Evolutionary conservation across 2,797 vertebrate genomes (phyloP).

Genomic region (Vireo griseus): DNA sequence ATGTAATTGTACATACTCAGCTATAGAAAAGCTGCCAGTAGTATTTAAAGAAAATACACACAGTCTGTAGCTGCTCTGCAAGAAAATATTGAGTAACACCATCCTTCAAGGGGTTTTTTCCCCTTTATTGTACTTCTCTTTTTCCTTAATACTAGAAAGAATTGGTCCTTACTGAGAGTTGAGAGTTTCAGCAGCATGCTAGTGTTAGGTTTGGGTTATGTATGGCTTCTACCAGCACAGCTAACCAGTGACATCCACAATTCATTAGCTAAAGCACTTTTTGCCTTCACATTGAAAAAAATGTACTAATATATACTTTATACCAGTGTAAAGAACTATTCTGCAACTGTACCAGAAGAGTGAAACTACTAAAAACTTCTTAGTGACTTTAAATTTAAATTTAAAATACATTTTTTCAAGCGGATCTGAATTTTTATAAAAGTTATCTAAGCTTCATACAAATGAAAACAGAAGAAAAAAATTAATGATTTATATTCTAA

Average conservation of each 20-base stretch:
- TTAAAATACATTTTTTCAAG: background rate
- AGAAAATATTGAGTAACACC: background rate
- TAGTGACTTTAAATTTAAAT: background rate
- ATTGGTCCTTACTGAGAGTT: background rate
- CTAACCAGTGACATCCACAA: background rate
- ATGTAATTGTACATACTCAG: background rate
- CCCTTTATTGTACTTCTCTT: background rate
- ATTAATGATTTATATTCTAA: background rate
- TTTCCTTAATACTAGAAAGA: background rate
- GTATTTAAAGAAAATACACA: background rate
- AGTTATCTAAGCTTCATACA: background rate
- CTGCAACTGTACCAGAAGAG: background rate
- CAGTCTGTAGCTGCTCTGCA: background rate
- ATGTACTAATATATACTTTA: background rate
- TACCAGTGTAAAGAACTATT: background rate
- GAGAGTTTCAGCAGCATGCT: background rate
- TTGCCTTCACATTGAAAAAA: background rate
- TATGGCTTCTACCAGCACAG: background rate
- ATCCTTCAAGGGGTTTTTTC: fast-evolving
- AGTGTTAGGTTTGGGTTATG: background rate
- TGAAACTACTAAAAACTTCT: background rate
- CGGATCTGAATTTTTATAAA: background rate
- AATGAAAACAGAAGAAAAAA: background rate
- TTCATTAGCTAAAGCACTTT: background rate
- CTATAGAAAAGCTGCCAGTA: background rate